Percentiles rank a stretch among this genome's conserved stretches.
phyloP scores from a whole-genome alignment of 1,140 invertebrate genomes.

The Scaptomyza hsui region DNA sequence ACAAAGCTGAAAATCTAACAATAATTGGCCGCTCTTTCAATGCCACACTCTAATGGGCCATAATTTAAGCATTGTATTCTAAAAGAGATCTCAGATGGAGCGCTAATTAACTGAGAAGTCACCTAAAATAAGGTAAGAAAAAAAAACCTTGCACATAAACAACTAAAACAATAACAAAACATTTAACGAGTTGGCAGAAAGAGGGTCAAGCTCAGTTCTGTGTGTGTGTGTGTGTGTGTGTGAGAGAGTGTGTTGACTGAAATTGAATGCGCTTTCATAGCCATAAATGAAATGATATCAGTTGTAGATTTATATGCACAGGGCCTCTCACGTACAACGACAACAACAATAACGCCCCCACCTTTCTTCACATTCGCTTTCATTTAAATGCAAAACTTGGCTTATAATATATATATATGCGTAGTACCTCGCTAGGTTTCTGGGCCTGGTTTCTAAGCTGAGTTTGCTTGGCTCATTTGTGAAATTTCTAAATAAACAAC shows the following conservation, averaged over 20 bases:
- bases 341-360: conserved; percentile 46
- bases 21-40: conserved; percentile 43
- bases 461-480: conserved; percentile 42
- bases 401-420: conserved; percentile 2
- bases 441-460: conserved; percentile 12
- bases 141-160: conserved; percentile 42
- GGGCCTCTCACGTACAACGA: conserved; percentile 54
- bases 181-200: conserved; percentile 45
- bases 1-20: conserved; percentile 3
- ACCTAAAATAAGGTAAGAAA: conserved; percentile 40
- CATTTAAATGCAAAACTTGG: conserved; percentile 55
- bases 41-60: conserved; percentile 70
- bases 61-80: conserved; percentile 71
- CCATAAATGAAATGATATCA: conserved; percentile 47
- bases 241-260: conserved; percentile 6
- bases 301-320: conserved; percentile 44
- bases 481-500: conserved; percentile 59
- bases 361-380: conserved; percentile 65
- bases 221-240: not conserved
- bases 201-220: conserved; percentile 55
- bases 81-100: conserved; percentile 31
- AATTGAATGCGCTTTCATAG: conserved; percentile 51
- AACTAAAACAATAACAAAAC: conserved; percentile 35
- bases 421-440: conserved; percentile 28
- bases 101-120: conserved; percentile 77